A percentile compares a stretch with the other conserved stretches of the same genome.
Conservation (phyloP, 2,113 vertebrate genomes). For the Rallus limicola region DNA sequence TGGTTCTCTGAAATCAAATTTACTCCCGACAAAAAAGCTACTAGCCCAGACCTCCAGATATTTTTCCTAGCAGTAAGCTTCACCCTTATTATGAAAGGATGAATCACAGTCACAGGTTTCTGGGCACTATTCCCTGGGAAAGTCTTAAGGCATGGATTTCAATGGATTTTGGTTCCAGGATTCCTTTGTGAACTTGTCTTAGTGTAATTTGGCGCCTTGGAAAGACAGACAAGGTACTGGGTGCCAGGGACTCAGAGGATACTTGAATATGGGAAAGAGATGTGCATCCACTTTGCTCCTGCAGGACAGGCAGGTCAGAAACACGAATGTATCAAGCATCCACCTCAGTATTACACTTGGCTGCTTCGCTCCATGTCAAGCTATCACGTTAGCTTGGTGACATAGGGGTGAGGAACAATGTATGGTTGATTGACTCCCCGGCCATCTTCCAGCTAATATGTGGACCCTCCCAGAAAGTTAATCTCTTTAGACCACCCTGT, state of each 20-base stretch:
- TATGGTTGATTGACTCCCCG: not conserved
- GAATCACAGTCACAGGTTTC: conserved; percentile 17
- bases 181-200: not conserved
- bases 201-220: not conserved
- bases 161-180: not conserved
- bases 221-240: not conserved
- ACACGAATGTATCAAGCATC: not conserved
- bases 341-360: not conserved
- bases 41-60: not conserved
- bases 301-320: not conserved
- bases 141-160: not conserved
- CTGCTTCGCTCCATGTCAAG: not conserved
- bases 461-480: not conserved
- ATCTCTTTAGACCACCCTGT: not conserved
- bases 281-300: not conserved
- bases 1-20: not conserved
- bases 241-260: not conserved
- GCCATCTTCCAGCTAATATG: not conserved
- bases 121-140: not conserved
- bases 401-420: not conserved
- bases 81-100: not conserved
- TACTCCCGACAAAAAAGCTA: not conserved
- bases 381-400: not conserved
- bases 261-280: not conserved
- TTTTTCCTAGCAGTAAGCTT: not conserved